phyloP scores from a whole-genome alignment of 1,140 invertebrate genomes.

The Cyclina sinensis region DNA sequence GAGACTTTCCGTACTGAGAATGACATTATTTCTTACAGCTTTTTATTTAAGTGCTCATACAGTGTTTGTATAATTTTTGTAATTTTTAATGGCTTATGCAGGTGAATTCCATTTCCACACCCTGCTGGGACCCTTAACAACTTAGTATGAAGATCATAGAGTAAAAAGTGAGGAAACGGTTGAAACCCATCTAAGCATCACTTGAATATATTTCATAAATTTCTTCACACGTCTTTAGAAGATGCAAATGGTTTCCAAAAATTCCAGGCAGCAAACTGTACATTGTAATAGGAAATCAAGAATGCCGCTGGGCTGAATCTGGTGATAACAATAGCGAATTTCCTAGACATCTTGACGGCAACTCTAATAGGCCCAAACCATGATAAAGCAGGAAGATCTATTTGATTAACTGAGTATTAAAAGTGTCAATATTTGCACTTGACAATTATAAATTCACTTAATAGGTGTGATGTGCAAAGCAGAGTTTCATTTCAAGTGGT shows the following conservation, averaged over 20 bases:
- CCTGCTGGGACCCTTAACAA: slow-evolving; percentile 9
- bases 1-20: too few species aligned
- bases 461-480: slow-evolving; percentile 1
- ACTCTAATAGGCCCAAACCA: slow-evolving; percentile 34
- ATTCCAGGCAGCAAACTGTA: neutral
- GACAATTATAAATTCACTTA: slow-evolving; percentile 27
- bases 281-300: slow-evolving; percentile 36
- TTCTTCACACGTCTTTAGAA: slow-evolving; percentile 9
- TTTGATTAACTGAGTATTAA: slow-evolving; percentile 28
- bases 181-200: neutral
- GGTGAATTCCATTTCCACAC: neutral
- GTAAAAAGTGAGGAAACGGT: neutral
- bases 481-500: neutral
- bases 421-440: slow-evolving; percentile 26
- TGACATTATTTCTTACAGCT: too few species aligned
- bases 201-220: neutral
- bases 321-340: slow-evolving; percentile 32
- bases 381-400: slow-evolving; percentile 28
- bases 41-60: neutral
- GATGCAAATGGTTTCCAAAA: slow-evolving; percentile 17
- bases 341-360: slow-evolving; percentile 40
- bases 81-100: slow-evolving; percentile 3
- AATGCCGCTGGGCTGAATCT: slow-evolving; percentile 20
- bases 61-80: neutral
- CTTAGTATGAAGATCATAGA: neutral